phyloP scores from a whole-genome alignment of 2,888 invertebrate genomes.

The Disparrhopalites patrizii region DNA sequence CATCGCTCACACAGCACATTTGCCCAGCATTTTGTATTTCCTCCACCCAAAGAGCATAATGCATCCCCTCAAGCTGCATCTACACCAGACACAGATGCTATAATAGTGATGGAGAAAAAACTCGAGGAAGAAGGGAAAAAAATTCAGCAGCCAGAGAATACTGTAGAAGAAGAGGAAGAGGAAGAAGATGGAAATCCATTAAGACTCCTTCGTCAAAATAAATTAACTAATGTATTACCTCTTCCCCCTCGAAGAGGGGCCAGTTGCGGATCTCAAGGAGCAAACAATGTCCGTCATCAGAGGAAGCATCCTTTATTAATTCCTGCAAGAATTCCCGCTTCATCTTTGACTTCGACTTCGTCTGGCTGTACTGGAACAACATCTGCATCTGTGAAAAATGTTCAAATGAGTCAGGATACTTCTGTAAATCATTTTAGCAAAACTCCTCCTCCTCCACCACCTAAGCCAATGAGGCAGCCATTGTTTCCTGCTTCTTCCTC shows the following conservation, averaged over 20 bases:
- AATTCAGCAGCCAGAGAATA: no score
- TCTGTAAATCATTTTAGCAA: no score
- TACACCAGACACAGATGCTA: no score
- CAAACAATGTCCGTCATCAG: slow-evolving; percentile 59
- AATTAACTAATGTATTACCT: slow-evolving; percentile 53
- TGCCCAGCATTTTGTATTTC: no score
- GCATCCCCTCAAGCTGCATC: background rate
- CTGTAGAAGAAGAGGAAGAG: slow-evolving; percentile 39
- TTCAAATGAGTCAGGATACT: no score
- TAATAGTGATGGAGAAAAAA: background rate
- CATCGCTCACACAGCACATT: background rate
- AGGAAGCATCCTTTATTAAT: slow-evolving; percentile 77
- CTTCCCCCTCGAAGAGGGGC: slow-evolving; percentile 69
- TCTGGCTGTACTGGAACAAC: background rate
- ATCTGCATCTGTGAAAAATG: no score
- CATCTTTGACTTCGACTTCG: slow-evolving; percentile 27
- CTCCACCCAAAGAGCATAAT: background rate
- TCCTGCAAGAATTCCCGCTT: slow-evolving; percentile 57
- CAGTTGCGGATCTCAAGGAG: background rate
- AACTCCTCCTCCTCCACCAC: slow-evolving; percentile 31
- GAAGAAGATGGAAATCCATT: slow-evolving; percentile 60
- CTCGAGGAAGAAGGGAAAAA: slow-evolving; percentile 25
- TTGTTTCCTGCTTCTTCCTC: no score
- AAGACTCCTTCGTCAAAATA: slow-evolving; percentile 43
- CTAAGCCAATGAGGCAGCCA: slow-evolving; percentile 36